These are phyloP conservation scores for Cinara cedri DNA, from an alignment of 2,888 invertebrate genomes.

Conservation along the genomic window DNA sequence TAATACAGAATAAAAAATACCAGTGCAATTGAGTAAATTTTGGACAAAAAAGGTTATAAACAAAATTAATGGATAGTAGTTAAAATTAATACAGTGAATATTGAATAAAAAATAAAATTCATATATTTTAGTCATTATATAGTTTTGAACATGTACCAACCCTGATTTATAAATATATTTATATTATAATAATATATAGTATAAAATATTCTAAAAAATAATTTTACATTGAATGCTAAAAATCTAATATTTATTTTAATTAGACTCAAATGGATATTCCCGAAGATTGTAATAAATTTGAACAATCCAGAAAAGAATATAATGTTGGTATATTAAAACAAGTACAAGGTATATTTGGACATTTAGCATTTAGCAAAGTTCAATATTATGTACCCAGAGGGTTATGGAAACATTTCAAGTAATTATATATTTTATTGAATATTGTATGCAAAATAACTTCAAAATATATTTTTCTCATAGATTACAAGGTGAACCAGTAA, in stretches of 20 bases:
- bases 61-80: too few relatives aligned
- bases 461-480: background rate
- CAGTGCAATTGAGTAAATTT: too few relatives aligned
- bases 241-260: background rate
- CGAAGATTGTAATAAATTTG: slow-evolving; percentile 61
- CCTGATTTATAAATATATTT: too few relatives aligned
- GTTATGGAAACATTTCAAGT: slow-evolving; percentile 98
- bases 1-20: too few relatives aligned
- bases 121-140: too few relatives aligned
- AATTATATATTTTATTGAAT: slow-evolving; percentile 63
- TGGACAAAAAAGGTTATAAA: too few relatives aligned
- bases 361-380: slow-evolving; percentile 91
- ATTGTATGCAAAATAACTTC: background rate
- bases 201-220: too few relatives aligned
- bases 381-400: slow-evolving; percentile 98
- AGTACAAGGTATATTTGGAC: slow-evolving; percentile 97
- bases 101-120: too few relatives aligned
- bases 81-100: too few relatives aligned
- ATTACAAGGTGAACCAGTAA: slow-evolving; percentile 90
- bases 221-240: too few relatives aligned
- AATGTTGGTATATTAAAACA: slow-evolving; percentile 94
- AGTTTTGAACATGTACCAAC: too few relatives aligned
- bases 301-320: slow-evolving; percentile 74
- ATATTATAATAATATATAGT: too few relatives aligned
- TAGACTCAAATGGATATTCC: slow-evolving; percentile 36